Evolutionary conservation across 1,140 invertebrate genomes (phyloP).

Genomic region (Drosophila ananassae): DNA sequence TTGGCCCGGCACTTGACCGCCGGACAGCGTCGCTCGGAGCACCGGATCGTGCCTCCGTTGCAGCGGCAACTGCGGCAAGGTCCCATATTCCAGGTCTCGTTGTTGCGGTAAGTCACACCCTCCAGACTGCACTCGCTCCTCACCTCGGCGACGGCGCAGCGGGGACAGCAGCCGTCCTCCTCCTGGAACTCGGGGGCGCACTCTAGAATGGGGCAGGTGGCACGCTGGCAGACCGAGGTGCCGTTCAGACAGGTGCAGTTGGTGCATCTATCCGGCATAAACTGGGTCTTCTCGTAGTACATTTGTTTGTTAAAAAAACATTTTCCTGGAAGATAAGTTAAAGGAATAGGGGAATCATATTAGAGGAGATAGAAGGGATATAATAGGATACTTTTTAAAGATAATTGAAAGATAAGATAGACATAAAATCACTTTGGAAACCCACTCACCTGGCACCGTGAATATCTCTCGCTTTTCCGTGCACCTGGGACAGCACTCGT

Average conservation of each 20-base stretch:
- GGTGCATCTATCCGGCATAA: constrained; percentile 90
- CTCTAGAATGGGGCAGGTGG: constrained; percentile 92
- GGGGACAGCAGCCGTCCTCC: constrained; percentile 91
- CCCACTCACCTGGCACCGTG: constrained; percentile 84
- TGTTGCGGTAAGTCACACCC: constrained; percentile 89
- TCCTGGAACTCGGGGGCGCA: constrained; percentile 90
- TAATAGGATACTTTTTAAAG: not conserved
- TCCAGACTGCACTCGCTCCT: constrained; percentile 87
- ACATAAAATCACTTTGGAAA: not conserved
- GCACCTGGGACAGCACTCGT: constrained; percentile 94
- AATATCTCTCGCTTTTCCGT: constrained; percentile 86
- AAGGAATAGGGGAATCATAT: not conserved
- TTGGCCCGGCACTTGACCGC: constrained; percentile 89
- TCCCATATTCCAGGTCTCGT: constrained; percentile 93
- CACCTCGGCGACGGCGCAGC: constrained; percentile 88
- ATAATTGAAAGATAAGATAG: not conserved
- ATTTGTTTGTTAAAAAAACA: constrained; percentile 89
- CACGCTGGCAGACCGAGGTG: constrained; percentile 90
- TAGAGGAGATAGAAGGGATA: too few relatives aligned
- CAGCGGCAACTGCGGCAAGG: constrained; percentile 94
- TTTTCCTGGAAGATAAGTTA: constrained; percentile 81
- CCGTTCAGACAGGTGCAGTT: constrained; percentile 92
- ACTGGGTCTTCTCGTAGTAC: constrained; percentile 81
- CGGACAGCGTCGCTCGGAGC: constrained; percentile 91
- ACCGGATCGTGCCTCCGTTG: constrained; percentile 90